Conservation (phyloP, 2,113 vertebrate species). For the Camelus bactrianus region DNA sequence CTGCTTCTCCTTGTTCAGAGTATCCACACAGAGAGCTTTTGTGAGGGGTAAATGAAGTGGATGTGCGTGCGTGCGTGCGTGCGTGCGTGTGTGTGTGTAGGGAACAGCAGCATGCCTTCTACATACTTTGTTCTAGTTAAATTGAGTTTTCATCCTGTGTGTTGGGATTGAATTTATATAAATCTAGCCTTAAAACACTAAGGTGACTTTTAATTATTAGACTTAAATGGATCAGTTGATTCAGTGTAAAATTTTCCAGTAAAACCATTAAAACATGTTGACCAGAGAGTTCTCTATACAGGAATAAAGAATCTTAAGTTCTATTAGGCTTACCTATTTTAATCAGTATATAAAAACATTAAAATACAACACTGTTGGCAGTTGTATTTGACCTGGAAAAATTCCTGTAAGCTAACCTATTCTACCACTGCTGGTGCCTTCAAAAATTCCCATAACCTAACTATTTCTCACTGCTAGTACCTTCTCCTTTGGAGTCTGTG, state of each 20-base stretch:
- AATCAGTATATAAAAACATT: background rate
- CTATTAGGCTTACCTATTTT: background rate
- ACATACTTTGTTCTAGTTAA: conserved; percentile 1
- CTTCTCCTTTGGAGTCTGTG: background rate
- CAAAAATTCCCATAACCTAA: background rate
- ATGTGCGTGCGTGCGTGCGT: background rate
- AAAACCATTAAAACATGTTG: conserved; percentile 10
- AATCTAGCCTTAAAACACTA: background rate
- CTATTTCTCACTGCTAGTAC: background rate
- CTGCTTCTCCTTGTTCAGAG: background rate
- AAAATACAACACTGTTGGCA: background rate
- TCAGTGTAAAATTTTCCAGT: background rate
- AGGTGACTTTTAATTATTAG: conserved; percentile 24
- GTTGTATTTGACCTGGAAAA: background rate
- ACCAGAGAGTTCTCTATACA: background rate
- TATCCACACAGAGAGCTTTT: background rate
- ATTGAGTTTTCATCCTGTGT: background rate
- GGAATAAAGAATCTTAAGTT: background rate
- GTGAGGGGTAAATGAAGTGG: too few relatives aligned
- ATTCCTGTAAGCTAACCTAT: background rate
- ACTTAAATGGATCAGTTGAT: background rate
- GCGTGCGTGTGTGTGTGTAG: background rate
- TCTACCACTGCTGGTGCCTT: background rate
- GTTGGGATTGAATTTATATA: background rate
- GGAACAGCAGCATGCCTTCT: background rate